Evolutionary conservation across 2,888 invertebrate genomes (phyloP), one percentile per base, ranked within the genome.

Genomic region (Pecten maximus): DNA sequence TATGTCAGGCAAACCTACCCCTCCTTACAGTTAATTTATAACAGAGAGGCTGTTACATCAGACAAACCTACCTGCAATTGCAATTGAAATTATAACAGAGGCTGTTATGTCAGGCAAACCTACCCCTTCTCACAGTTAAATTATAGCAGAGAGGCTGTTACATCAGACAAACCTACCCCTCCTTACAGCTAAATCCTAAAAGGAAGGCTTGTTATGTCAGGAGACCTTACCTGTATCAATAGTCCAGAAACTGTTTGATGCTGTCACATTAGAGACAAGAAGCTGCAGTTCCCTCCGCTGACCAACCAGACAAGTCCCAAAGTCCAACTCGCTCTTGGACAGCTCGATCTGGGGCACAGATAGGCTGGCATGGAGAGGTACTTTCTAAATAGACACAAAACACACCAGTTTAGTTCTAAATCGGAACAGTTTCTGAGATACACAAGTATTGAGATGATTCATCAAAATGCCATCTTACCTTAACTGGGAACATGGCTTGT

Each of bases 261-360:
- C 93, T 15, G 96, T 95, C n/a, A 90, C 92, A 91, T 96, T 96
- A 16, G 92, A 89, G 39, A 96, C 94, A 87, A 94, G 90, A 19
- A 96, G 88, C 90, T 96, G 95, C 87, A 95, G 90, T 50, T 95
- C 95, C 16, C 96, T 89, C 19, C 93, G 92, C 93, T 96, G 96
- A 12, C 96, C 96, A 35, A 96, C 96, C 28, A 96, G 94, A 92
- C 96, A 96, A 0, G 94, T 95, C 19, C 96, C 96, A 93, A 96
- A 96, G 93, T 96, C 96, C n/a, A 96, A 91, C 8, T 92, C 92
- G 19, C 95, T 94, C 87, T 94, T 94, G 8, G 96, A 95, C 88
- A 96, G 91, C 28, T 92, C 90, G 89, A 96, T 93, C 91, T 96
- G 94, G 4, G 96, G 96, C 3, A 96, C 92, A 2, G 95, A 94